Base-by-base conservation (phyloP, 1,140 invertebrate genomes). In the Drosophila nebulosa region DNA sequence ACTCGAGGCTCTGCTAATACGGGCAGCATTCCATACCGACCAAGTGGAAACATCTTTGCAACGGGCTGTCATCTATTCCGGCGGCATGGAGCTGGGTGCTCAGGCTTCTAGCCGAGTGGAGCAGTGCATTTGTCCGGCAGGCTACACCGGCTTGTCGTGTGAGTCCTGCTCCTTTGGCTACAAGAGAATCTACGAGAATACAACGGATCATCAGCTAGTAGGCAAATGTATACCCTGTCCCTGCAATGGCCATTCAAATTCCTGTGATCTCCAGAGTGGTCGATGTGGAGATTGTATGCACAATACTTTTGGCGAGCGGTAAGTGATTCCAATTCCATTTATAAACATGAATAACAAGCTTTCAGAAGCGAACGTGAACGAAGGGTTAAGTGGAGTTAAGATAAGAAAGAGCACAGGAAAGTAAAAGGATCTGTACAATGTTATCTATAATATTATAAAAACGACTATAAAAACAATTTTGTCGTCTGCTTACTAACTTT, bases 1-100 rank as follows among this genome's bases (percentile, higher is more conserved):
- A 74, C 81, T 99, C 0, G 94, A 95, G 66, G 92, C 95, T 26
- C 81, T 99, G 12, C 93, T 99, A 77, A 93, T 99, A 22, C 93
- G 98, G 59, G 97, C 97, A 0, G 97, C 97, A 60, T 99, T 96
- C 91, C 97, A 99, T 90, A 97, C 96, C 0, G 97, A 98, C 90
- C 98, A 99, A 92, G 95, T 97, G 64, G 97, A 98, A 92, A 96
- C 95, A 36, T 94, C 91, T 6, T 74, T 93, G 21, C 91, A 92
- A 63, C 62, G 80, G 4, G 90, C 83, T 0, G 68, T 81, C 18
- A 78, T 91, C 3, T 78, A 85, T 57, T 64, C 90, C 71, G 93
- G 92, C 74, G 56, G 92, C 4, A 69, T 85, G n/a, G 91, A 92
- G 3, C 69, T 89, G 5, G 78, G 78, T 0, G 73, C 60, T 0